Evolutionary conservation across 2,113 vertebrate species (phyloP), one percentile per base, ranked within the genome.

Genomic region (Hyaena hyaena): DNA sequence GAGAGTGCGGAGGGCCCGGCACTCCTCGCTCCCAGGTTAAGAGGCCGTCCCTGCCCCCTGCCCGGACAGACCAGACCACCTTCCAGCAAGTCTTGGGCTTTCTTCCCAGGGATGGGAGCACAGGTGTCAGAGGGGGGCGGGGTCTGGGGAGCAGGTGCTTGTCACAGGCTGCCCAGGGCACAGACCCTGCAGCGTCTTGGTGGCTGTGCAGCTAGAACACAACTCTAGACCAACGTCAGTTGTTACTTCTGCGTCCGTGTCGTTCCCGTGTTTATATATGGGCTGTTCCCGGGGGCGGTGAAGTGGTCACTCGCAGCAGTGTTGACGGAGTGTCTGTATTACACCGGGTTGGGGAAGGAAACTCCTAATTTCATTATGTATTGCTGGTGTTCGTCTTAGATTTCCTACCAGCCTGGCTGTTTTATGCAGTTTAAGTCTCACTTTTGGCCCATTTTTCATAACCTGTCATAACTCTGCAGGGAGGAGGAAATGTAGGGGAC

Each of bases 181-280:
- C 2, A 2, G 39, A 11, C 63, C 48, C 28, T 10, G 43, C 53
- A 2, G 10, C 8, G 11, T 50, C 48, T 28, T 7, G 10, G 7
- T 39, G 0, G 35, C 9, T 45, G 3, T 58, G 35, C 31, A 6
- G 11, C 1, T 0, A 0, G 85, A 31, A 1, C 14, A 28, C 8
- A 1, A 0, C 4, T 3, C 33, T 7, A 9, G 61, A 2, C n/a
- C 48, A 7, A 7, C 1, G 2, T 3, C 31, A 7, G 33, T 0
- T 2, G 7, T 9, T 21, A 4, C 35, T 53, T 16, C 58, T 39
- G 11, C 43, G 43, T 21, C n/a, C 14, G 24, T 43, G 23, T 15
- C 31, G 1, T 24, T 53, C 4, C 26, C 15, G 0, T 19, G 73
- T 26, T 2, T 77, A 73, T 61, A 4, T 71, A 68, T 61, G 3